phyloP scores from a whole-genome alignment of 2,113 vertebrate genomes.

The Brachyhypopomus gauderio region DNA sequence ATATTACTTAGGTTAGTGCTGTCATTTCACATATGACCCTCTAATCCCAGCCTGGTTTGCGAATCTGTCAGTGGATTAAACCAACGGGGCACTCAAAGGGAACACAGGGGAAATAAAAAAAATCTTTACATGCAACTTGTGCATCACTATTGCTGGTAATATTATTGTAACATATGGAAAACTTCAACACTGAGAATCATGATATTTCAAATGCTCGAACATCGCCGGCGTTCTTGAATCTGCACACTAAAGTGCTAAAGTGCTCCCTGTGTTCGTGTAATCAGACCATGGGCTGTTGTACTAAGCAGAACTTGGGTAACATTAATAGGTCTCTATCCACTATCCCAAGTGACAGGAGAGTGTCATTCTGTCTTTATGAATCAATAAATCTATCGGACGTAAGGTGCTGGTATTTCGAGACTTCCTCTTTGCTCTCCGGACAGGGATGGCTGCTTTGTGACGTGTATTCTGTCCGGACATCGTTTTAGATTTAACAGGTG shows the following conservation, averaged over 20 bases:
- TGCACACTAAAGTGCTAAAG: background rate
- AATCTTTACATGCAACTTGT: no score
- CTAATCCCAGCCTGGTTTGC: background rate
- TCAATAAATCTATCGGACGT: slow-evolving; percentile 33
- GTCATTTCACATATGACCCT: background rate
- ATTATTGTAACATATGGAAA: no score
- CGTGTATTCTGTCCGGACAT: no score
- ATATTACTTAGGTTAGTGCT: background rate
- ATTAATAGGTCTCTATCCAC: background rate
- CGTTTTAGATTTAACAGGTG: no score
- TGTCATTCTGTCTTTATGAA: slow-evolving; percentile 26
- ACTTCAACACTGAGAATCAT: no score
- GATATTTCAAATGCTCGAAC: no score
- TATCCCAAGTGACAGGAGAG: slow-evolving; percentile 19
- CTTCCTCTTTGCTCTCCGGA: background rate
- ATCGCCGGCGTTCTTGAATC: no score
- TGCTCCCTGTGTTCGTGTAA: background rate
- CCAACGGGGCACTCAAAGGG: background rate
- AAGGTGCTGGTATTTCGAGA: background rate
- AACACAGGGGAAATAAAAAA: no score
- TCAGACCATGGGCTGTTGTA: background rate
- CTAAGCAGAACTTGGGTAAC: slow-evolving; percentile 3
- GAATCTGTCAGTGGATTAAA: background rate
- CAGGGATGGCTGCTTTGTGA: background rate
- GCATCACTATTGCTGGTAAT: no score